phyloP scores from a whole-genome alignment of 2,113 vertebrate genomes.

The Ammodramus savannarum region DNA sequence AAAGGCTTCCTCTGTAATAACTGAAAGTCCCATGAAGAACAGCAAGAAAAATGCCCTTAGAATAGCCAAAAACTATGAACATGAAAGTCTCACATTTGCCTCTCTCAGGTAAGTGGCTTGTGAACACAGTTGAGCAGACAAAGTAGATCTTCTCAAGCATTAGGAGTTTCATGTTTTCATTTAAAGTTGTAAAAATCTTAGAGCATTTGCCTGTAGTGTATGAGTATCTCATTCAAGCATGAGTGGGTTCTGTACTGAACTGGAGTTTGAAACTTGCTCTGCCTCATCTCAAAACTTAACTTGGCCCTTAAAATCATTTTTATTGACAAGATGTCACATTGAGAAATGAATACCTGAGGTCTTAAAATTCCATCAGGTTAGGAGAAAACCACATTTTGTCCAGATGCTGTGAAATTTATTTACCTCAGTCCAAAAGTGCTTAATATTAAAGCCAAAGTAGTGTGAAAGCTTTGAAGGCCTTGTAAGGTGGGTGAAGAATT shows the following conservation, averaged over 20 bases:
- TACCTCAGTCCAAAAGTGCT: background rate
- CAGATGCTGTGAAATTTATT: background rate
- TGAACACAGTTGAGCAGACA: background rate
- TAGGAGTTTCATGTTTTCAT: background rate
- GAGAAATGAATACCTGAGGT: background rate
- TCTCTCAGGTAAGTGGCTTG: background rate
- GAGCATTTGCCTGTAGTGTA: background rate
- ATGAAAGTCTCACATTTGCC: background rate
- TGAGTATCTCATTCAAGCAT: background rate
- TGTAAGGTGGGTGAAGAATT: background rate
- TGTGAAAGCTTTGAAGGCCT: background rate
- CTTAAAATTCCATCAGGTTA: background rate
- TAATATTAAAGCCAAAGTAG: background rate
- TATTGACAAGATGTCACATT: background rate
- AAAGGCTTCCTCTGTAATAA: background rate
- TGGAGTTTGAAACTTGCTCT: background rate
- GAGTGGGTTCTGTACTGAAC: background rate
- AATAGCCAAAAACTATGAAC: background rate
- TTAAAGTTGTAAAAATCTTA: background rate
- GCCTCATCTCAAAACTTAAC: background rate
- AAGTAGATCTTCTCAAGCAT: background rate
- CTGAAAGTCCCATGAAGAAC: background rate
- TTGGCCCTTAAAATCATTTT: background rate
- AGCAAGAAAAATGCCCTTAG: background rate
- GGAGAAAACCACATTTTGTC: background rate